Evolutionary conservation across 2,113 vertebrate genomes (phyloP).

Genomic region (Sinocyclocheilus maitianheensis): DNA sequence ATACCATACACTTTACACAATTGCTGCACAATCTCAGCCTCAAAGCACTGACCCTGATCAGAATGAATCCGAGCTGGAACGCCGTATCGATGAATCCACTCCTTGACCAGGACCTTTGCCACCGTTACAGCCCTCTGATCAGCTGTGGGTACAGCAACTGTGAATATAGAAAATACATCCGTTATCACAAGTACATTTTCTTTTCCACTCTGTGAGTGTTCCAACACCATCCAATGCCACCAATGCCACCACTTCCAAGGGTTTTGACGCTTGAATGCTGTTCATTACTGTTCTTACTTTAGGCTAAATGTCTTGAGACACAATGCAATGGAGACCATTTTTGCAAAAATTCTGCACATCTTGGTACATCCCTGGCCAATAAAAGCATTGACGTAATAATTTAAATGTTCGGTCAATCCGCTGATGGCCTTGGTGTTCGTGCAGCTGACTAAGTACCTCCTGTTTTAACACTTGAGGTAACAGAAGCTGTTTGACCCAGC

Average conservation of each 20-base stretch:
- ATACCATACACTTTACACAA: neutral
- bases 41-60: neutral
- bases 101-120: neutral
- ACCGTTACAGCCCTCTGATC: neutral
- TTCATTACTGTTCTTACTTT: neutral
- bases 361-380: neutral
- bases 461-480: too few relatives aligned
- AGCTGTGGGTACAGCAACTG: neutral
- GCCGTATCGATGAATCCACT: neutral
- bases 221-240: neutral
- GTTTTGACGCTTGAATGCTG: neutral
- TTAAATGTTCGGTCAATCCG: too few relatives aligned
- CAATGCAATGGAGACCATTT: neutral
- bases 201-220: neutral
- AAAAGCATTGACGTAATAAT: neutral
- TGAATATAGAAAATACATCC: neutral
- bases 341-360: too few relatives aligned
- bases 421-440: too few relatives aligned
- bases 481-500: too few relatives aligned
- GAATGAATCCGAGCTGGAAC: neutral
- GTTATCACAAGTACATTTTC: neutral
- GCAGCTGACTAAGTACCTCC: too few relatives aligned
- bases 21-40: neutral
- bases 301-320: neutral
- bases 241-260: slow-evolving; percentile 3